Evolutionary conservation across 1,140 invertebrate genomes (phyloP).

Genomic region (Caenorhabditis briggsae): DNA sequence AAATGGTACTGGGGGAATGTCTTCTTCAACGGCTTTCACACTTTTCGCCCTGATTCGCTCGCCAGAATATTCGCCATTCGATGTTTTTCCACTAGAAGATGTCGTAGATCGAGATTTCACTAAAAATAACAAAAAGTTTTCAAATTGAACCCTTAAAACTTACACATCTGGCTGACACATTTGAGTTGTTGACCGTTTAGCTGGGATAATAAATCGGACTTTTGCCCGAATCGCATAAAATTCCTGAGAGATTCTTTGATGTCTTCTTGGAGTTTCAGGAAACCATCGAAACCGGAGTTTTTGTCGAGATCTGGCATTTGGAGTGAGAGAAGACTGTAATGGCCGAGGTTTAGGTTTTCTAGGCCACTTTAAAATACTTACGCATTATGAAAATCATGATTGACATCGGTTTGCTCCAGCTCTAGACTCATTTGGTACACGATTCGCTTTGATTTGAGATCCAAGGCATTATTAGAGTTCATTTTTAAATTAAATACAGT

Average conservation of each 20-base stretch:
- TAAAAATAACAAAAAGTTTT: not conserved
- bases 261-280: slow-evolving; percentile 4
- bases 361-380: not conserved
- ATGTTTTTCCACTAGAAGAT: too few relatives aligned
- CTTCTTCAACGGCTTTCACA: not conserved
- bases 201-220: not conserved
- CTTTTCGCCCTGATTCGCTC: not conserved
- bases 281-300: slow-evolving; percentile 21
- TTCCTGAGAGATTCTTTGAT: slow-evolving; percentile 29
- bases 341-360: not conserved
- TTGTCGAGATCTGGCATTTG: not conserved
- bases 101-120: not conserved
- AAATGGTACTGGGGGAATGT: not conserved
- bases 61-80: slow-evolving; percentile 1
- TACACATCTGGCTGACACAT: slow-evolving; percentile 36
- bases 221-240: not conserved
- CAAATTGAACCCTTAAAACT: not conserved
- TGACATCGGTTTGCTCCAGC: not conserved
- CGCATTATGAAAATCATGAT: slow-evolving; percentile 31
- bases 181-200: slow-evolving; percentile 1
- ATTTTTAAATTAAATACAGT: slow-evolving; percentile 15
- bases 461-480: not conserved
- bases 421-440: slow-evolving; percentile 26
- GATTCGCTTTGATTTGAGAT: slow-evolving; percentile 16
- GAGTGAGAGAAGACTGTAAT: slow-evolving; percentile 12